Percentiles rank a stretch among this genome's conserved stretches.
Conservation (phyloP, 2,797 vertebrate species). For the Moxostoma hubbsi region DNA sequence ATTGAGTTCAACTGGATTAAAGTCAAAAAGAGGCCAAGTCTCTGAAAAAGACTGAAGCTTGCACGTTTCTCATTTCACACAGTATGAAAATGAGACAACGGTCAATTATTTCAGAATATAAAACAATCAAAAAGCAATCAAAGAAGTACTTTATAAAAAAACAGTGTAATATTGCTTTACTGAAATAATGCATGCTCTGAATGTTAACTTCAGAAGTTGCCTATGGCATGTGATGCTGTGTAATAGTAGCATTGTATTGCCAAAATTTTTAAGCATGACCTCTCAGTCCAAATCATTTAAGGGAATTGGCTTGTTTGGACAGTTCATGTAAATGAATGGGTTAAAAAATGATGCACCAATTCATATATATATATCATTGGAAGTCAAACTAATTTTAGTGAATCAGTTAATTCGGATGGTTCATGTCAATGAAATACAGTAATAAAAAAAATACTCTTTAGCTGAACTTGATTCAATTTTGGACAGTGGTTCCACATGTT, state of each 20-base stretch:
- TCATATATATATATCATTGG: too few relatives aligned
- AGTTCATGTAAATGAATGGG: too few relatives aligned
- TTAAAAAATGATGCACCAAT: too few relatives aligned
- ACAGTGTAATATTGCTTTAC: constrained; percentile 16
- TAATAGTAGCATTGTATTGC: neutral
- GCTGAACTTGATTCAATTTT: too few relatives aligned
- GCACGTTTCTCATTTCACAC: constrained; percentile 15
- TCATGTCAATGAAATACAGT: too few relatives aligned
- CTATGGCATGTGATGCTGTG: neutral
- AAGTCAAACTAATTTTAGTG: too few relatives aligned
- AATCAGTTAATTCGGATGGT: too few relatives aligned
- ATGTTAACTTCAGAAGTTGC: neutral
- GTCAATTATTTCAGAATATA: constrained; percentile 31
- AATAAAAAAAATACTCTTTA: too few relatives aligned
- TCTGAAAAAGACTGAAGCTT: constrained; percentile 16
- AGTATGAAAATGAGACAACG: neutral
- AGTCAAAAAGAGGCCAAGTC: constrained; percentile 36
- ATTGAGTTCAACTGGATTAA: constrained; percentile 36
- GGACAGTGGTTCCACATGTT: too few relatives aligned
- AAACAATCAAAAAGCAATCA: constrained; percentile 7
- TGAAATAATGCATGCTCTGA: constrained; percentile 1
- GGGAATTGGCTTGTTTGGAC: too few relatives aligned
- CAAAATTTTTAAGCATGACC: too few relatives aligned
- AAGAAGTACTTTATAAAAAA: constrained; percentile 1
- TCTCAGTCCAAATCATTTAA: too few relatives aligned